Base-by-base conservation (phyloP, 1,140 invertebrate species). In the Chrysomallon squamiferum region DNA sequence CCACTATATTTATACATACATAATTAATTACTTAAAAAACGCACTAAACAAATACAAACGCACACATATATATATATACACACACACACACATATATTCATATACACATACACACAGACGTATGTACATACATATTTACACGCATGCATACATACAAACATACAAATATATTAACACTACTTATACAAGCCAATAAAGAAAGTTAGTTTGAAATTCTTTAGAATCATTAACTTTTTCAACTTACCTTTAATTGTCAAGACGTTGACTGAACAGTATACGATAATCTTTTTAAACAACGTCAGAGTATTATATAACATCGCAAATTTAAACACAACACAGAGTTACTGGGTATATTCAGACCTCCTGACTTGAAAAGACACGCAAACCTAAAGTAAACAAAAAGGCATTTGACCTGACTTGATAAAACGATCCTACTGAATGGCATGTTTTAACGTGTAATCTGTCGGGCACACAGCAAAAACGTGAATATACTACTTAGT, bases 101-200 rank as follows among this genome's bases (percentile, higher is more conserved):
- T 32, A 63, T 25, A 59, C 35, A 59, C 57, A 59, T 27, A 63
- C 61, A 62, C 60, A 62, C 60, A 30, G 41, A 62, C 60, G 29
- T 45, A 62, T 45, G 32, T 25, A 50, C 29, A 22, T 29, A 62
- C 38, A 47, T n/a, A 62, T 41, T 43, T 41, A 62, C 59, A 62
- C 59, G 45, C 38, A 62, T 22, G 27, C 27, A 57, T 18, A 27
- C 27, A 30, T 25, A 57, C 15, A 30, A 11, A 13, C 15, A 57
- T 43, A 47, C n/a, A 47, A 3, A 43, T 13, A 47, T 30, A 62
- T 20, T 22, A 33, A 62, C 58, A 59, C 58, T n/a, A n/a, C n/a
- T n/a, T n/a, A n/a, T n/a, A n/a, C n/a, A n/a, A n/a, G n/a, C n/a
- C n/a, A n/a, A n/a, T n/a, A n/a, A n/a, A n/a, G n/a, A n/a, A n/a